Conservation (phyloP, 2,888 invertebrate genomes). For the Syrphus vitripennis region DNA sequence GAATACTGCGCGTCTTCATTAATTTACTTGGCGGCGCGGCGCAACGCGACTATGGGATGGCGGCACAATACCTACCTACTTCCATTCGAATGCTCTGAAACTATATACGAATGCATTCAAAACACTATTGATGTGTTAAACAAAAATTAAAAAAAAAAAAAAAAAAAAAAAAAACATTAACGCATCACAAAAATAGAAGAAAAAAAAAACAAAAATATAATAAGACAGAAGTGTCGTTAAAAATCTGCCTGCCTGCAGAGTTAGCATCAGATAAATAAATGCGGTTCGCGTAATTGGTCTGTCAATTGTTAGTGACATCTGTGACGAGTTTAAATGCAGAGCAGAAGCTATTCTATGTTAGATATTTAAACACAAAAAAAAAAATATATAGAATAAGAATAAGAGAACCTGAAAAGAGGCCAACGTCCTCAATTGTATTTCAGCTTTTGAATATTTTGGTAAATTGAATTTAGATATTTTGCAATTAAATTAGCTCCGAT, state of each 20-base stretch:
- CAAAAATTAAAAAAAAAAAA: conserved; percentile 2
- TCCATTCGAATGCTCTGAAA: conserved; percentile 27
- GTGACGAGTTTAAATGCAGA: conserved; percentile 19
- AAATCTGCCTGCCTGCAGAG: conserved; percentile 41
- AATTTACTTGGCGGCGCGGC: not conserved
- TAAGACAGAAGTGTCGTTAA: conserved; percentile 23
- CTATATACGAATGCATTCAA: conserved; percentile 60
- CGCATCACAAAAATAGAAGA: conserved; percentile 30
- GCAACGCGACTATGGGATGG: not conserved
- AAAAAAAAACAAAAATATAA: not conserved
- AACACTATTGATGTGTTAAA: conserved; percentile 44
- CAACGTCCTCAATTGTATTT: conserved; percentile 48
- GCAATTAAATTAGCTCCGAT: not conserved
- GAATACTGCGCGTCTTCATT: conserved; percentile 16
- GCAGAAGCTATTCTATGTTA: conserved; percentile 43
- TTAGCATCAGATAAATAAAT: conserved; percentile 14
- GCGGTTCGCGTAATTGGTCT: conserved; percentile 40
- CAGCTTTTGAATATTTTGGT: not conserved
- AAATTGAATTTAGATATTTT: not conserved
- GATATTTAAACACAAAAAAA: not conserved
- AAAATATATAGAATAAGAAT: too few species aligned
- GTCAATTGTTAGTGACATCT: conserved; percentile 51
- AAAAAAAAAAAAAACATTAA: conserved; percentile 27
- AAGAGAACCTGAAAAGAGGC: conserved; percentile 23
- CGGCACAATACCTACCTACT: not conserved